Evolutionary conservation across 2,797 vertebrate genomes (phyloP), one percentile per base, ranked within the genome.

Genomic region (Spheniscus humboldti): DNA sequence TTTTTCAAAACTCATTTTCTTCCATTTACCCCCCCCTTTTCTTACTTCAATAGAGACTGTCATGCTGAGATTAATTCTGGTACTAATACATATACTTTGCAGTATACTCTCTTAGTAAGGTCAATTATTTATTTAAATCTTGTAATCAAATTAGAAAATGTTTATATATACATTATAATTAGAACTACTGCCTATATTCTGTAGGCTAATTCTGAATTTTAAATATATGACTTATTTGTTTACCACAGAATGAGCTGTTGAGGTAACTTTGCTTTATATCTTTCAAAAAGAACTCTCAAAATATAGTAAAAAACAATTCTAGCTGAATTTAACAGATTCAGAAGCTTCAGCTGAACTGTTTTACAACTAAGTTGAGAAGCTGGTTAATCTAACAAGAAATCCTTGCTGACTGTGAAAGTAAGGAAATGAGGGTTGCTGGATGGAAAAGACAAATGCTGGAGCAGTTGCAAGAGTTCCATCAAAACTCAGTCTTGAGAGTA

Each of bases 1-100:
- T 48, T 69, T 85, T 71, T 43, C 19, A 53, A 69, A 77, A 30
- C 9, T 82, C 8, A 3, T 55, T 74, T 63, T 64, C 37, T 74
- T 78, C 23, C 4, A 45, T 23, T 56, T 39, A 15, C 1, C 1
- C 2, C 2, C 2, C 4, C 2, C 10, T 23, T 11, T 30, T 7
- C 18, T 59, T 79, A 69, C 8, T 56, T 82, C 41, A 77, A 1
- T 27, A 60, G 6, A 63, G 23, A 35, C 7, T 56, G 2, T 82
- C 22, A 66, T 23, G 5, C 8, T 74, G 39, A 53, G 12, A 18
- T 86, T 74, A 39, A 27, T 68, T 75, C 25, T 67, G 10, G 2
- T 86, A 53, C 14, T n/a, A 71, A 69, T 56, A 67, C 19, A 66
- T 31, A 50, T 31, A 52, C 3, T 47, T 74, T 79, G 18, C 13